These are phyloP conservation scores for Noctua fimbriata DNA, from an alignment of 2,888 invertebrate genomes.

Conservation along the genomic window DNA sequence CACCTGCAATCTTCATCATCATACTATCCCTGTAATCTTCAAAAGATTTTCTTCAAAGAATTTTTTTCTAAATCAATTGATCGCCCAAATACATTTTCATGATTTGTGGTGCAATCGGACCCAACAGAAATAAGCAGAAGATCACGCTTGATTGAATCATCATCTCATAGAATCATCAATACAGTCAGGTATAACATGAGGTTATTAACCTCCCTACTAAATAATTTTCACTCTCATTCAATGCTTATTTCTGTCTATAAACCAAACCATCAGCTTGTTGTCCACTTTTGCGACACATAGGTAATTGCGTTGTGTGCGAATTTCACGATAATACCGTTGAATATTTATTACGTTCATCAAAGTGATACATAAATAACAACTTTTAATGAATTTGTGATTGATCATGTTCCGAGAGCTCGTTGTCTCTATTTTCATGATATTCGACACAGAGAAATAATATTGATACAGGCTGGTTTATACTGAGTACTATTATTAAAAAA, in stretches of 20 bases:
- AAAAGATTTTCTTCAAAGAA: background rate
- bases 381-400: constrained; percentile 50
- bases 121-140: background rate
- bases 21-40: background rate
- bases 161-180: background rate
- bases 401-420: constrained; percentile 23
- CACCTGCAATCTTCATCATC: background rate
- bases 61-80: background rate
- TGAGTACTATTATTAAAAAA: background rate
- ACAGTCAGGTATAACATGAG: background rate
- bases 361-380: constrained; percentile 41
- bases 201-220: background rate
- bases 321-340: constrained; percentile 19
- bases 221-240: background rate
- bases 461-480: background rate
- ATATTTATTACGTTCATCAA: constrained; percentile 49
- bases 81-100: background rate
- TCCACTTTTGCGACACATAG: background rate
- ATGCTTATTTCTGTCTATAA: background rate
- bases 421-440: constrained; percentile 15
- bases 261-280: background rate
- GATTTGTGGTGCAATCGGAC: background rate
- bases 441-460: background rate
- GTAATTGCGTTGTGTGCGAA: constrained; percentile 5
- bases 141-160: background rate